phyloP scores from a whole-genome alignment of 1,140 invertebrate genomes.

The Drosophila nikananu region DNA sequence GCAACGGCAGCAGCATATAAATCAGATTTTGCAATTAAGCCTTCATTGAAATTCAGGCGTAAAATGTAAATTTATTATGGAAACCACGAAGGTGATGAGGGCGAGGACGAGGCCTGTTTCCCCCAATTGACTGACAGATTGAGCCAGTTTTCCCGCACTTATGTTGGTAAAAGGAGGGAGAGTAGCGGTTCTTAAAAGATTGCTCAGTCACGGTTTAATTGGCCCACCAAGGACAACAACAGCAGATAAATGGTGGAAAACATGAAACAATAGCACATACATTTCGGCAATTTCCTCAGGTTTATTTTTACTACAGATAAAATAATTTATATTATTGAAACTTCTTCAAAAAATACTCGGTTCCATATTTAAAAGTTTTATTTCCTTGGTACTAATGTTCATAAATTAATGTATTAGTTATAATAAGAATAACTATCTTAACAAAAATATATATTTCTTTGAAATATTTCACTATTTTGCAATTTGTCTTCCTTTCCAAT shows the following conservation, averaged over 20 bases:
- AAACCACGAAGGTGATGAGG: conserved; percentile 17
- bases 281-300: not conserved
- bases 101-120: too few relatives aligned
- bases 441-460: too few relatives aligned
- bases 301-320: not conserved
- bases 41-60: conserved; percentile 57
- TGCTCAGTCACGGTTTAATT: conserved; percentile 22
- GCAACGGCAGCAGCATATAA: conserved; percentile 39
- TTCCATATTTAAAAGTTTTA: too few relatives aligned
- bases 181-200: not conserved
- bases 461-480: too few relatives aligned
- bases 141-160: conserved; percentile 12
- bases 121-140: conserved; percentile 30
- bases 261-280: not conserved
- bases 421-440: too few relatives aligned
- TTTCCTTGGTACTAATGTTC: too few relatives aligned
- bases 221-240: not conserved
- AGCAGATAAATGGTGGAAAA: conserved; percentile 1
- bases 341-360: too few relatives aligned
- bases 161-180: not conserved
- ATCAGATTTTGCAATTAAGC: conserved; percentile 69
- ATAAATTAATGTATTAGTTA: too few relatives aligned
- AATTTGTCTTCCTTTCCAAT: too few relatives aligned
- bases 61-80: conserved; percentile 61
- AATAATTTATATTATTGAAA: not conserved